A percentile compares a stretch with the other conserved stretches of the same genome.
Conservation (phyloP, 2,888 invertebrate genomes). For the Pemphredon lugubris region DNA sequence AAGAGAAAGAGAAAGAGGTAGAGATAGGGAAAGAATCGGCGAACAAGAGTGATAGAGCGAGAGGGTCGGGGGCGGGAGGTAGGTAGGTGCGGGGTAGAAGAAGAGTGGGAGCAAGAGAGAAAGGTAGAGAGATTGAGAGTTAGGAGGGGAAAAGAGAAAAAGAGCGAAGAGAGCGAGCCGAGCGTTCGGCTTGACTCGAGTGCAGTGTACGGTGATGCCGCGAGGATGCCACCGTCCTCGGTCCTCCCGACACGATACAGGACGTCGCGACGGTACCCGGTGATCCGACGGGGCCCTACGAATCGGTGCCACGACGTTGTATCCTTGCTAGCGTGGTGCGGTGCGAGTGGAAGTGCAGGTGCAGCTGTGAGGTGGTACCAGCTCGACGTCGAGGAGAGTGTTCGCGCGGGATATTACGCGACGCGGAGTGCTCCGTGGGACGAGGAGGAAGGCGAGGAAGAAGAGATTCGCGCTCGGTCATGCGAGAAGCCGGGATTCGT, state of each 20-base stretch:
- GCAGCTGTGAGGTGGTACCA: constrained; percentile 51
- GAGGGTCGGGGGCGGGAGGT: not conserved
- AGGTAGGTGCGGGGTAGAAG: not conserved
- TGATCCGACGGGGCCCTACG: constrained; percentile 53
- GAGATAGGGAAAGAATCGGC: constrained; percentile 13
- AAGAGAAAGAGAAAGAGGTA: constrained; percentile 14
- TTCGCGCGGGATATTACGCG: constrained; percentile 32
- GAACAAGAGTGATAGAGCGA: not conserved
- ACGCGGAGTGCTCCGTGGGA: constrained; percentile 10
- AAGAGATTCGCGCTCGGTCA: constrained; percentile 25
- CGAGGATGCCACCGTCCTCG: constrained; percentile 60
- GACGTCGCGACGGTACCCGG: constrained; percentile 56
- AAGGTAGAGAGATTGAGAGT: constrained; percentile 8
- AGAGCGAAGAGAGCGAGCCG: constrained; percentile 46
- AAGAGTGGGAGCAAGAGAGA: constrained; percentile 5
- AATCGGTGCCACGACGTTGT: constrained; percentile 37
- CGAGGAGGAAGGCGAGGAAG: constrained; percentile 11
- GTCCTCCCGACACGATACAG: constrained; percentile 46
- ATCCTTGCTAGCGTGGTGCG: constrained; percentile 37
- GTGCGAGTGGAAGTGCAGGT: constrained; percentile 62
- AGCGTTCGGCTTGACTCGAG: constrained; percentile 54
- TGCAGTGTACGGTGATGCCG: constrained; percentile 61
- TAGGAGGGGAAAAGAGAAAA: constrained; percentile 10
- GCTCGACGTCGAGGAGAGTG: constrained; percentile 24
- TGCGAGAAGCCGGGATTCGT: constrained; percentile 24